Evolutionary conservation across 1,140 invertebrate genomes (phyloP), one percentile per base, ranked within the genome.

Genomic region (Hyles euphorbiae): DNA sequence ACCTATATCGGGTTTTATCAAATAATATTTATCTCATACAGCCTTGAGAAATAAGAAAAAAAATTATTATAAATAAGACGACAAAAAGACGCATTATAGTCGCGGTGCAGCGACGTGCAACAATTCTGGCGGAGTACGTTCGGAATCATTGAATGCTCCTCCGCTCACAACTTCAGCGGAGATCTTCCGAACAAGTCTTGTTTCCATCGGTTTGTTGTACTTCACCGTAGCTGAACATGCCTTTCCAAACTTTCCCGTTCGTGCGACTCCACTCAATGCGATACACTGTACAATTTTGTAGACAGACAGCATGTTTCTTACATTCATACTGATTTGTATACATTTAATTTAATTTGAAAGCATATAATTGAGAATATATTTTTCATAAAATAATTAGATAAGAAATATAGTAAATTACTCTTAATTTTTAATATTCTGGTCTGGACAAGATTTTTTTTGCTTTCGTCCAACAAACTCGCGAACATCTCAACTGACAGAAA

Each of bases 121-220:
- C 22, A 22, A 22, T 22, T 22, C 22, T 22, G 22, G 45, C 56
- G 49, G 60, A 56, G n/a, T 45, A 56, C 34, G 52, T 52, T 65
- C 61, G 58, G 58, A 70, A 70, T 74, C 65, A 74, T 75, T 67
- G 67, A 72, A 73, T 74, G 68, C 65, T 72, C 65, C 64, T 59
- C 46, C 5, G 22, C 22, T 11, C 61, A 45, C 61, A 70, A 77
- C 62, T 72, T 61, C 56, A 59, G 58, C 58, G 59, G 61, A 57
- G 55, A 56, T 50, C 53, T 64, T 66, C 63, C 45, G 32, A 61
- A 65, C 60, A 58, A 69, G 65, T 68, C 68, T 68, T 70, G 63
- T 70, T 74, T 74, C 69, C 67, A 74, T 74, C 66, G 68, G 74
- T 70, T 66, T 70, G 74, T 72, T 65, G 70, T 67, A 64, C 60